Percentiles rank a stretch among this genome's conserved stretches.
Conservation (phyloP, 2,797 vertebrate species). For the Periophthalmus magnuspinnatus region DNA sequence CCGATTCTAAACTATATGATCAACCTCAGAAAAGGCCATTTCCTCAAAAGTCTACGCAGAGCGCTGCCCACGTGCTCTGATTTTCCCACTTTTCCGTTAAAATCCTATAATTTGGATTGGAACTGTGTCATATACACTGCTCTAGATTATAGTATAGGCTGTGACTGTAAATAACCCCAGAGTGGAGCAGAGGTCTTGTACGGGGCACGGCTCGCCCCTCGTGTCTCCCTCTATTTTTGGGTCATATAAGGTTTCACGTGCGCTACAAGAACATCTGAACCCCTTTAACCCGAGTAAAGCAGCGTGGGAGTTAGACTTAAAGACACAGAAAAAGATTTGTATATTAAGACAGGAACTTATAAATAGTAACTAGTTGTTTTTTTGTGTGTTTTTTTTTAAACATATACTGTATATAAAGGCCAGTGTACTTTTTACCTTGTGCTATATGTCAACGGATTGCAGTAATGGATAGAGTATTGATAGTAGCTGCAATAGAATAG, state of each 20-base stretch:
- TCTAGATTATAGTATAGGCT: constrained; percentile 45
- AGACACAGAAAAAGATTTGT: neutral
- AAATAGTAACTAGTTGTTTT: neutral
- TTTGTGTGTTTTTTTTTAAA: no score
- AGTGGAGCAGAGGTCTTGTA: constrained; percentile 43
- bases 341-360: neutral
- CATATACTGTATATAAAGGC: no score
- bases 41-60: neutral
- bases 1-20: neutral
- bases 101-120: constrained; percentile 55
- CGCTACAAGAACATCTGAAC: constrained; percentile 18
- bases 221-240: constrained; percentile 64
- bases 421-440: neutral
- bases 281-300: neutral
- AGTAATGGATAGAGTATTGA: no score
- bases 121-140: constrained; percentile 18
- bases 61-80: constrained; percentile 22
- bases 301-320: constrained; percentile 18
- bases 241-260: constrained; percentile 63
- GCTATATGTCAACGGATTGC: no score
- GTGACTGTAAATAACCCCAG: constrained; percentile 44
- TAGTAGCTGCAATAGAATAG: no score
- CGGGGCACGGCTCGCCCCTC: constrained; percentile 25
- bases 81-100: constrained; percentile 19
- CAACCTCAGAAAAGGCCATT: neutral